Evolutionary conservation across 2,797 vertebrate species (phyloP), one percentile per base, ranked within the genome.

Genomic region (Garrulus glandarius): DNA sequence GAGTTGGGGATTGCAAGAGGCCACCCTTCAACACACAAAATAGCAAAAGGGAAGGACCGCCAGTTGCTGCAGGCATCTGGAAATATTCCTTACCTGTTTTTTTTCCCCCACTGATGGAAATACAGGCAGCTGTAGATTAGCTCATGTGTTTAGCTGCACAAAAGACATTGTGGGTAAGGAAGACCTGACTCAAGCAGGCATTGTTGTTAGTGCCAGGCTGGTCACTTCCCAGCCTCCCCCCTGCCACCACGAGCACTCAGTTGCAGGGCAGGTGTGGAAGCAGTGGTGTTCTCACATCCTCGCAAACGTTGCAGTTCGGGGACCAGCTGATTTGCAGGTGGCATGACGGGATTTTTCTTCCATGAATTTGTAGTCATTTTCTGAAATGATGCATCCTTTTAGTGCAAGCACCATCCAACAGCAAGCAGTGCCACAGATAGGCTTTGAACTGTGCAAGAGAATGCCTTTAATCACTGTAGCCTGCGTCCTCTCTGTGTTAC

Each of bases 161-260:
- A 36, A 81, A 75, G 26, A 36, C 5, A 4, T 3, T 13, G 22
- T 2, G 30, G 17, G 3, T 52, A 52, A 50, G 50, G 46, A 72
- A 72, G 55, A 43, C 7, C 6, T 46, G 37, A 63, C 18, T 41
- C 20, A 20, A 76, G 34, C 9, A 49, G 41, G 34, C 34, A 34
- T 49, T 60, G 57, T 36, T 7, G 11, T 43, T 43, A 83, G 24
- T 67, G 37, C 21, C 37, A 11, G 2, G 13, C 15, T 41, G 39
- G 26, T 49, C 10, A 2, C 47, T 80, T 63, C 37, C 56, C 41
- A 56, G 18, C 34, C 24, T 85, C n/a, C 6, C 5, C 3, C 1
- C 32, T 44, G 9, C 43, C 52, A 53, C 52, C 23, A 23, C 0
- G 4, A 92, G 60, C 0, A 0, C 34, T 36, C 6, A 5, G 3